These are phyloP conservation scores for Antheraea yamamai DNA, from an alignment of 2,888 invertebrate species.

Conservation along the genomic window DNA sequence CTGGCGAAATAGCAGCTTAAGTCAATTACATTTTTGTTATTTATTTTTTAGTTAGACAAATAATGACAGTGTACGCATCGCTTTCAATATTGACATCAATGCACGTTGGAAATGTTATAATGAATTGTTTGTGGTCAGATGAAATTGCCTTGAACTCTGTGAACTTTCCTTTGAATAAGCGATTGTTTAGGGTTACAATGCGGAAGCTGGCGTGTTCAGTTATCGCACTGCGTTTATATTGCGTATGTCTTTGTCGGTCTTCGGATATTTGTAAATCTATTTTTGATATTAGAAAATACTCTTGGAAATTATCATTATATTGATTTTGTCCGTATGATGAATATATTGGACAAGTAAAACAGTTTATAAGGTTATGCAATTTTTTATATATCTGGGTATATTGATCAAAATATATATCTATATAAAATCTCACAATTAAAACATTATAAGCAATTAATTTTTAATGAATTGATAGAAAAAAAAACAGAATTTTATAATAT, in stretches of 20 bases:
- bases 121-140: slow-evolving; percentile 26
- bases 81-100: slow-evolving; percentile 44
- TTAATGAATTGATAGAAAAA: no score
- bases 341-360: no score
- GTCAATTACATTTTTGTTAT: slow-evolving; percentile 60
- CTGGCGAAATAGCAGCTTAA: slow-evolving; percentile 51
- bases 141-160: slow-evolving; percentile 32
- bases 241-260: neutral
- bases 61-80: slow-evolving; percentile 38
- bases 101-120: slow-evolving; percentile 33
- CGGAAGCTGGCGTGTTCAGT: slow-evolving; percentile 23
- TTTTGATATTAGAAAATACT: neutral
- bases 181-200: slow-evolving; percentile 26
- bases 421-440: no score
- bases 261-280: neutral
- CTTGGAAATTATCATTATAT: neutral
- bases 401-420: no score
- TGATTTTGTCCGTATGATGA: no score
- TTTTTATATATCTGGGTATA: no score
- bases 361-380: no score
- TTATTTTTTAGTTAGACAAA: slow-evolving; percentile 54
- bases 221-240: neutral
- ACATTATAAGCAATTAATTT: no score
- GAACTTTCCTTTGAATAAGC: slow-evolving; percentile 29
- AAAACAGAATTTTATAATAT: no score